Percentiles rank a stretch among this genome's conserved stretches.
Evolutionary conservation across 2,797 vertebrate genomes (phyloP).

Genomic region (Epinephelus awoara): DNA sequence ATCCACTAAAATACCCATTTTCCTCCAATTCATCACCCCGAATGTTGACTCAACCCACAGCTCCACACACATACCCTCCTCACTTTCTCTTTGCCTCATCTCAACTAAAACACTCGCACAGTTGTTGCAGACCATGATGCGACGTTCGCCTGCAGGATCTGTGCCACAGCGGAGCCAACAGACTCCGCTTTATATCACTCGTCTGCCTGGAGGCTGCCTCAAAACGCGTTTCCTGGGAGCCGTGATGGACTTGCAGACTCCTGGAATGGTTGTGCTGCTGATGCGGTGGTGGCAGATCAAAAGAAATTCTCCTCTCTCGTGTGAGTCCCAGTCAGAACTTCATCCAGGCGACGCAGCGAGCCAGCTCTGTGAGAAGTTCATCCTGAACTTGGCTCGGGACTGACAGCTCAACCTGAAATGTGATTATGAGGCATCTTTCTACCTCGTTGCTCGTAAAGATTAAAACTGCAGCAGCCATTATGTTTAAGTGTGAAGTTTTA

Average conservation of each 20-base stretch:
- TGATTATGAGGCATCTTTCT: constrained; percentile 55
- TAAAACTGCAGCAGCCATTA: constrained; percentile 14
- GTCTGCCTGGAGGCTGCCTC: not conserved
- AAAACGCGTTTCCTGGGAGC: constrained; percentile 19
- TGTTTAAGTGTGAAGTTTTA: constrained; percentile 45
- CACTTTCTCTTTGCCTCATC: not conserved
- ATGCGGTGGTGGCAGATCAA: constrained; percentile 41
- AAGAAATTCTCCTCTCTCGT: constrained; percentile 52
- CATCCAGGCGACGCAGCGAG: constrained; percentile 48
- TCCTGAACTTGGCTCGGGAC: constrained; percentile 6
- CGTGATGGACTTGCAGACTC: constrained; percentile 55
- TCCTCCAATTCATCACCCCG: not conserved
- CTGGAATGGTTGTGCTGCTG: constrained; percentile 58
- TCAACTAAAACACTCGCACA: constrained; percentile 1
- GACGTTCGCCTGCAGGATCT: constrained; percentile 2
- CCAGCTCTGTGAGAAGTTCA: constrained; percentile 16
- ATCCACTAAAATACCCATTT: not conserved
- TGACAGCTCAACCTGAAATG: constrained; percentile 21
- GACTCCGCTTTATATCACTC: constrained; percentile 1
- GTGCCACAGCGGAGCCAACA: not conserved
- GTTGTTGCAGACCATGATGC: not conserved
- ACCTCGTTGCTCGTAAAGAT: constrained; percentile 45
- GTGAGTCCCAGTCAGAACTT: constrained; percentile 54
- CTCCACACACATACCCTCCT: not conserved
- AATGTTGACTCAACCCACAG: constrained; percentile 12